These are phyloP conservation scores for Pseudomyrmex sp. DNA, from an alignment of 1,140 invertebrate genomes.

Conservation along the genomic window DNA sequence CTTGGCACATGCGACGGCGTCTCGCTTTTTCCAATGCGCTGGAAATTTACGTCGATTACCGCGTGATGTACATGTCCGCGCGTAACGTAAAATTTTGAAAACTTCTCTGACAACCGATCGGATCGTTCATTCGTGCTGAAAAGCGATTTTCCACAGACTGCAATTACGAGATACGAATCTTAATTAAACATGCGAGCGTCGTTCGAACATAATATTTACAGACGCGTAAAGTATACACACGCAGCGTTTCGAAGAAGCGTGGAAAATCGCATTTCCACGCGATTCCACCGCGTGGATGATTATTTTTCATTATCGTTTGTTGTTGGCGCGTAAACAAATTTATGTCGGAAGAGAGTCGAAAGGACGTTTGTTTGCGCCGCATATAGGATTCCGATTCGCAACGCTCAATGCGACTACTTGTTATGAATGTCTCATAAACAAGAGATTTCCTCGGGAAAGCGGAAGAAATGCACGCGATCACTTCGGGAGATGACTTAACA, in stretches of 20 bases:
- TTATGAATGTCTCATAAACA: conserved; percentile 18
- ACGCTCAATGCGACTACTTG: conserved; percentile 51
- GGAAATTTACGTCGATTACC: conserved; percentile 2
- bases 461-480: neutral
- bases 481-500: no score
- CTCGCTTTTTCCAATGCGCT: neutral
- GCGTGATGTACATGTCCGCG: neutral
- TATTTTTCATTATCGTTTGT: conserved; percentile 27
- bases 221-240: neutral
- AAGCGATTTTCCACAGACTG: neutral
- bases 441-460: neutral
- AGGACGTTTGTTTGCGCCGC: neutral
- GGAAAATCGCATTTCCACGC: conserved; percentile 17
- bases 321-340: conserved; percentile 51
- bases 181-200: neutral
- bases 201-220: neutral
- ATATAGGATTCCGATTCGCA: conserved; percentile 39
- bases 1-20: neutral
- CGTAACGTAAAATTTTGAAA: conserved; percentile 15
- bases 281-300: neutral
- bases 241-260: conserved; percentile 2
- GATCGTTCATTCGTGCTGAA: neutral
- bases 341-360: conserved; percentile 51
- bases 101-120: neutral
- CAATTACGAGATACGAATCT: neutral